A percentile compares a stretch with the other conserved stretches of the same genome.
phyloP scores from a whole-genome alignment of 1,140 invertebrate species.

The Drosophila ficusphila region DNA sequence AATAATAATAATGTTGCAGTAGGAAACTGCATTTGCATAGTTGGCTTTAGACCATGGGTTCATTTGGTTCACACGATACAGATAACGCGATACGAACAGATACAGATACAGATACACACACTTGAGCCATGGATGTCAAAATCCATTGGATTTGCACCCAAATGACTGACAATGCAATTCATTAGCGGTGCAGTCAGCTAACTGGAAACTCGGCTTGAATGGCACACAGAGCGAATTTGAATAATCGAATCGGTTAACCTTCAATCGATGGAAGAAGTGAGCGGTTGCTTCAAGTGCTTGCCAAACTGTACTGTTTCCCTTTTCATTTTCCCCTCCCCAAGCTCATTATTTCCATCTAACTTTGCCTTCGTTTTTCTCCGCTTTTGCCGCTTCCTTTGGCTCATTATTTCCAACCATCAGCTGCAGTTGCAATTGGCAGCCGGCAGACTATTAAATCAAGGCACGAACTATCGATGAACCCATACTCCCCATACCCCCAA shows the following conservation, averaged over 20 bases:
- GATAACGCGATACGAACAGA: slow-evolving; percentile 10
- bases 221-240: slow-evolving; percentile 31
- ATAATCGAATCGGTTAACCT: slow-evolving; percentile 47
- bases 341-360: slow-evolving; percentile 16
- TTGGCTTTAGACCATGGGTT: slow-evolving; percentile 29
- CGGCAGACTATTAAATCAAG: slow-evolving; percentile 76
- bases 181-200: slow-evolving; percentile 55
- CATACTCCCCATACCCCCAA: slow-evolving; percentile 1
- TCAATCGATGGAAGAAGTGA: slow-evolving; percentile 40
- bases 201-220: slow-evolving; percentile 51
- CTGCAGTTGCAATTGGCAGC: slow-evolving; percentile 68
- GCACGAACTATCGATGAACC: slow-evolving; percentile 79
- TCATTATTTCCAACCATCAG: slow-evolving; percentile 40
- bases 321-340: slow-evolving; percentile 1
- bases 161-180: slow-evolving; percentile 73
- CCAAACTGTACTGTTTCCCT: slow-evolving; percentile 1
- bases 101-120: slow-evolving; percentile 5
- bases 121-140: slow-evolving; percentile 53
- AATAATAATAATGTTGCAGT: too few relatives aligned
- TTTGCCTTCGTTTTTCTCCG: background rate
- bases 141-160: slow-evolving; percentile 63
- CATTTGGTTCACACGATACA: slow-evolving; percentile 62
- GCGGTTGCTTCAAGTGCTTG: background rate
- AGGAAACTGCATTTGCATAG: slow-evolving; percentile 52
- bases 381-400: slow-evolving; percentile 12